phyloP scores from a whole-genome alignment of 2,113 vertebrate species.

The Gobius niger region DNA sequence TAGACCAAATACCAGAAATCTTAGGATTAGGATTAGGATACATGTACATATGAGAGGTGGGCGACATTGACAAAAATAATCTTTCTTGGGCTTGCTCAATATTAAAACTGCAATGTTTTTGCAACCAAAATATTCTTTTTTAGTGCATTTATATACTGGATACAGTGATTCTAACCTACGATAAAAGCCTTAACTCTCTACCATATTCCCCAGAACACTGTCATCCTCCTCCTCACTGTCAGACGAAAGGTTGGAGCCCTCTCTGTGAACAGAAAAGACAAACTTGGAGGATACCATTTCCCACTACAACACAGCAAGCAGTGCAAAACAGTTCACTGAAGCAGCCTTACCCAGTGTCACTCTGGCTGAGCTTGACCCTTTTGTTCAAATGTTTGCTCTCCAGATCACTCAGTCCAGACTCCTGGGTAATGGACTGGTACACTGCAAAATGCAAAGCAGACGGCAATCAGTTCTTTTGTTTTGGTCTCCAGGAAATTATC shows the following conservation, averaged over 20 bases:
- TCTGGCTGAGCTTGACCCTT: constrained; percentile 77
- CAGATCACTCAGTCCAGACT: constrained; percentile 73
- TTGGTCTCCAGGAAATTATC: too few relatives aligned
- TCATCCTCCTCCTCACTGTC: constrained; percentile 81
- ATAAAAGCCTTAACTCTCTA: constrained; percentile 56
- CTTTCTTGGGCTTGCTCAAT: too few relatives aligned
- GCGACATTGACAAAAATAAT: too few relatives aligned
- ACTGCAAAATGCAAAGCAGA: constrained; percentile 66
- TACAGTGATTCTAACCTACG: too few relatives aligned
- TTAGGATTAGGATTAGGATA: too few relatives aligned
- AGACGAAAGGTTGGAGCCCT: constrained; percentile 74
- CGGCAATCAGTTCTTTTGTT: too few relatives aligned
- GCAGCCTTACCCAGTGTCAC: constrained; percentile 78
- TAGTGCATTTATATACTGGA: too few relatives aligned
- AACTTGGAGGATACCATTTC: background rate
- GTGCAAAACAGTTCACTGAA: background rate
- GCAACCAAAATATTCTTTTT: too few relatives aligned
- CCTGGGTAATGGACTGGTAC: constrained; percentile 79
- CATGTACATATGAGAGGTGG: too few relatives aligned
- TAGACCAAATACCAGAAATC: too few relatives aligned
- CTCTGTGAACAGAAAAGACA: constrained; percentile 57
- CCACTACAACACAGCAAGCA: background rate
- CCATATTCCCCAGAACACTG: constrained; percentile 75
- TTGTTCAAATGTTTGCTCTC: constrained; percentile 86
- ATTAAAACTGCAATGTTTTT: background rate